Evolutionary conservation across 2,888 invertebrate genomes (phyloP), one percentile per base, ranked within the genome.

Genomic region (Biston betularia): DNA sequence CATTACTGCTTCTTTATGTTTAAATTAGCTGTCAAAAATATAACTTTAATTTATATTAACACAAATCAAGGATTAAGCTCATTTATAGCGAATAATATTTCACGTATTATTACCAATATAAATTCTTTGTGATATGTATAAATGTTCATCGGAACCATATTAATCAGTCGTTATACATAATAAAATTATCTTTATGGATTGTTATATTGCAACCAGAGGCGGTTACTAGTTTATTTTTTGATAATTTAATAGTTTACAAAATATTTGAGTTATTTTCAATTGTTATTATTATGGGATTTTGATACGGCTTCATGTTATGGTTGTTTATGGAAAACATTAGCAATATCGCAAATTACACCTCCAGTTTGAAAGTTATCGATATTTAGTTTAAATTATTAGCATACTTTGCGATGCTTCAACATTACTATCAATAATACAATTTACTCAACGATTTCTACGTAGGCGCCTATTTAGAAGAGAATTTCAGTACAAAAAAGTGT

Each of bases 21-120:
- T 70, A 65, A 73, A 75, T 74, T 69, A 55, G 48, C 63, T 69
- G 68, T 64, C 40, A 58, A 66, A 71, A 72, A 63, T 75, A 73
- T 73, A 61, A 74, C 77, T 76, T 72, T 75, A 77, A 77, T 77
- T 77, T 76, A 78, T 75, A 72, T 72, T 67, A 57, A 56, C 45
- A 58, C 68, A 69, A 75, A 70, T 72, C 69, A 65, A 63, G 63
- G 49, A 34, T 70, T 70, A 65, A 69, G 73, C 60, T 53, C 66
- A 53, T 76, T 77, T 76, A 78, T 75, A 65, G 55, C 50, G 68
- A 73, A 77, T 78, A 75, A 74, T 66, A 72, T 57, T 56, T 63
- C 55, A 66, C 50, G 63, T 59, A 48, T 60, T 65, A 65, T 68
- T 68, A 61, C 54, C 55, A 12, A 12, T 54, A 57, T 54, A 62